These are phyloP conservation scores for Pristionchus exspectatus DNA, from an alignment of 2,888 invertebrate genomes.

Conservation along the genomic window DNA sequence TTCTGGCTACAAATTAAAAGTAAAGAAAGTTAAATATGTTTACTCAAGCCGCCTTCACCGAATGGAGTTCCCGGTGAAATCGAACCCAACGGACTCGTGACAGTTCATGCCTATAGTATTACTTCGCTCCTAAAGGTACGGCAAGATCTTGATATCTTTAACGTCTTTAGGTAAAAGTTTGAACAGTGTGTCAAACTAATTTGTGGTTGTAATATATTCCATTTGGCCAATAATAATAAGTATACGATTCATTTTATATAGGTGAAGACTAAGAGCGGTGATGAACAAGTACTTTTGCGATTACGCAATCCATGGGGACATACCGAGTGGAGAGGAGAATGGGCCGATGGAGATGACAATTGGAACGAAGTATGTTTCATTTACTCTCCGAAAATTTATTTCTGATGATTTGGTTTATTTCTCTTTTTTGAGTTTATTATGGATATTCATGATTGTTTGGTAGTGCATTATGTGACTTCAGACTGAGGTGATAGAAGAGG, in stretches of 20 bases:
- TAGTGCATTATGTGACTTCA: not conserved
- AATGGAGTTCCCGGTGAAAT: constrained; percentile 87
- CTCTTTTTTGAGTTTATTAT: not conserved
- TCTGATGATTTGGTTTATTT: no score
- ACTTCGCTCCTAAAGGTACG: constrained; percentile 87
- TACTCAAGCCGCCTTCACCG: constrained; percentile 87
- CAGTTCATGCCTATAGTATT: constrained; percentile 94
- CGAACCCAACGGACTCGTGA: constrained; percentile 87
- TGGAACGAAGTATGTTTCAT: constrained; percentile 84
- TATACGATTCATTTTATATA: constrained; percentile 78
- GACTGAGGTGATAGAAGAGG: constrained; percentile 87
- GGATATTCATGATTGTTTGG: no score
- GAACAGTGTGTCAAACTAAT: not conserved
- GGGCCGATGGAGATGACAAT: constrained; percentile 87
- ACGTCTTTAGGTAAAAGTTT: not conserved
- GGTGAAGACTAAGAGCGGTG: constrained; percentile 83
- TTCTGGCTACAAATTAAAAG: no score
- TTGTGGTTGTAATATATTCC: no score
- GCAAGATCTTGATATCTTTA: not conserved
- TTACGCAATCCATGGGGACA: constrained; percentile 96
- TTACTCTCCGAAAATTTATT: not conserved
- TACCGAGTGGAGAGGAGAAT: constrained; percentile 94
- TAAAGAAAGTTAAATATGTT: not conserved
- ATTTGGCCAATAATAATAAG: constrained; percentile 61
- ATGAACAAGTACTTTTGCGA: constrained; percentile 89